Base-by-base conservation (phyloP, 1,140 invertebrate genomes). In the Pantala flavescens region DNA sequence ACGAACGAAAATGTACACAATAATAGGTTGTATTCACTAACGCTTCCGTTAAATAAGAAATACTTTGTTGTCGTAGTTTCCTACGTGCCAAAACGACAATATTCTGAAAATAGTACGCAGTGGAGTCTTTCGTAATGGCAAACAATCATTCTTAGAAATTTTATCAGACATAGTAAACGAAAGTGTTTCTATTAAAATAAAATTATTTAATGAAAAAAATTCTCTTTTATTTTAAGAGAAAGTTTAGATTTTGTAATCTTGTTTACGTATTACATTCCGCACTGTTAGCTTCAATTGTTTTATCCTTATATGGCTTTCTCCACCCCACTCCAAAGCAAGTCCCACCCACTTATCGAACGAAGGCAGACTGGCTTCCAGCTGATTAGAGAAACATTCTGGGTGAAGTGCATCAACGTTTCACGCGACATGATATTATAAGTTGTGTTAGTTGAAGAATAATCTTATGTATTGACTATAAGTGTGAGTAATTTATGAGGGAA, bases 361-460 rank as follows among this genome's bases (percentile, higher is more conserved):
- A 73, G 72, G n/a, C 2, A 11, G 43, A 10, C 72, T 55, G 43
- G 72, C 72, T 73, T 73, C 72, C 72, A 73, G 72, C 72, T 73
- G 72, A 73, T 73, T 73, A 73, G 72, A 23, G 72, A 73, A 73
- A 24, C 72, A 73, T 24, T 73, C 72, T 73, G n/a, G 24, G 72
- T 42, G 23, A 5, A 23, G 24, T 23, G 36, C 12, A 43, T 3
- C 72, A 1, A 24, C 72, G 36, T 23, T 55, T 55, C 72, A 5
- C 36, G 72, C 24, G 36, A 23, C 24, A 43, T 42, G 72, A 55
- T 55, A 24, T 43, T 36, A 63, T 43, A 73, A 73, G 43, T 43
- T 43, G 36, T 14, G 42, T 42, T 10, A 19, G 42, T 73, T 21
- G 19, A 21, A 23, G 14, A 16, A 73, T 9, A 73, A 24, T 73